Evolutionary conservation across 2,113 vertebrate species (phyloP).

Genomic region (Empidonax alnorum): DNA sequence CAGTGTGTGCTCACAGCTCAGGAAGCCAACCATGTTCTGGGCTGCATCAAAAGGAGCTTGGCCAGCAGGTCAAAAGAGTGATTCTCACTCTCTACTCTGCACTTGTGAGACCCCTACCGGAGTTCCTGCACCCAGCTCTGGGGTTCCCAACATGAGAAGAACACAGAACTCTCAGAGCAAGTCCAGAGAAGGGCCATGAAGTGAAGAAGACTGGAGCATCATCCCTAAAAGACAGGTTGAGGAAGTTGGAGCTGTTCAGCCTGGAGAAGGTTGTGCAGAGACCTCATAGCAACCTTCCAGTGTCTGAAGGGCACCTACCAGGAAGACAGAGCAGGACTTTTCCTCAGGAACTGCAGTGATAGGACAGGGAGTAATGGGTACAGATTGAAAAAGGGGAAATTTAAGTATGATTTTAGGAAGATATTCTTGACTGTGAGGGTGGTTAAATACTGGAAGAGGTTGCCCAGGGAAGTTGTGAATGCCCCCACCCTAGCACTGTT

Average conservation of each 20-base stretch:
- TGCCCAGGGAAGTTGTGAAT: too few relatives aligned
- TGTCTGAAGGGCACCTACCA: too few relatives aligned
- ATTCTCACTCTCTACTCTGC: background rate
- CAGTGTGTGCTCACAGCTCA: fast-evolving
- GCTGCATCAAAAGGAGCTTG: background rate
- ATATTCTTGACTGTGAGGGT: background rate
- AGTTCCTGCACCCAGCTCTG: background rate
- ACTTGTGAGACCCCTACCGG: background rate
- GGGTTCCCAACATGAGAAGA: fast-evolving
- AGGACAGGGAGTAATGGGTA: background rate
- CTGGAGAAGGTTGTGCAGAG: background rate
- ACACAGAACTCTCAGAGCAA: fast-evolving
- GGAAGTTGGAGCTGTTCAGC: background rate
- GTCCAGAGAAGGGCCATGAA: background rate
- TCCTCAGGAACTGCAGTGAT: fast-evolving
- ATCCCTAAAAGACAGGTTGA: background rate
- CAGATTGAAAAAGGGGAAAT: background rate
- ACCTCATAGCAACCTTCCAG: background rate
- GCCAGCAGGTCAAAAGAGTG: background rate
- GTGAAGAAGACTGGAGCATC: background rate
- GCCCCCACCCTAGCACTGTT: fast-evolving
- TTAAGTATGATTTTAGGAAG: background rate
- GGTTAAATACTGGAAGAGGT: background rate
- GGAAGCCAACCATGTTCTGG: fast-evolving
- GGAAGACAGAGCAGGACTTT: background rate